Base-by-base conservation (phyloP, 1,140 invertebrate genomes). In the Campodea augens region DNA sequence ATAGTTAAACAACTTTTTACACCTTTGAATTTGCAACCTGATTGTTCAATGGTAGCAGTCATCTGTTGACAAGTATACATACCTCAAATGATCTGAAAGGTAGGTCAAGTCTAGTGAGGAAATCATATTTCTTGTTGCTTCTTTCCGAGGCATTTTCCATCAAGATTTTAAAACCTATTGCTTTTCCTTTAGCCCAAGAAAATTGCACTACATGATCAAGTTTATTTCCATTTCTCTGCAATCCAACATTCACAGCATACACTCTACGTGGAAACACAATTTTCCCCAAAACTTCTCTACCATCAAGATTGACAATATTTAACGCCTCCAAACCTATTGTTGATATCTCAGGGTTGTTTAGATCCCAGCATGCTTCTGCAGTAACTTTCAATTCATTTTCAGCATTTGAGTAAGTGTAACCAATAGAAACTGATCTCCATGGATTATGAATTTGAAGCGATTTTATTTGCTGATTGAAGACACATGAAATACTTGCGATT, bases 381-480 rank as follows among this genome's bases (percentile, higher is more conserved):
- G 45, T 5, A 51, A 25, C 24, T 37, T 47, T 1, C 52, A 25
- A 25, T 47, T 45, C 5, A 40, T 43, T 27, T 29, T 32, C 2
- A 20, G 22, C 23, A n/a, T 37, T 44, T 25, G 55, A 47, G 13
- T 40, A 52, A 13, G 39, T 40, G 18, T 54, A 38, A 2, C 49
- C 38, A 4, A 57, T n/a, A 23, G 53, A 54, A 20, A 57, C 43
- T 12, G 56, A 53, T 5, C 40, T 44, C 3, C 55, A 21, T 4
- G 56, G 55, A 44, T 57, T 57, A 24, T 52, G 46, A 41, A 57
- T 51, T 38, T 54, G 51, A 4, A 60, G 42, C n/a, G 46, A 49
- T 19, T 50, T 51, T 10, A 44, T 32, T 13, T 49, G 50, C n/a
- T 55, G 42, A 12, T 43, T 41, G 29, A 48, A 54, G 5, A 57